A percentile compares a stretch with the other conserved stretches of the same genome.
These are phyloP conservation scores for Oscheius sp. DNA, from an alignment of 1,140 invertebrate species.

Conservation along the genomic window DNA sequence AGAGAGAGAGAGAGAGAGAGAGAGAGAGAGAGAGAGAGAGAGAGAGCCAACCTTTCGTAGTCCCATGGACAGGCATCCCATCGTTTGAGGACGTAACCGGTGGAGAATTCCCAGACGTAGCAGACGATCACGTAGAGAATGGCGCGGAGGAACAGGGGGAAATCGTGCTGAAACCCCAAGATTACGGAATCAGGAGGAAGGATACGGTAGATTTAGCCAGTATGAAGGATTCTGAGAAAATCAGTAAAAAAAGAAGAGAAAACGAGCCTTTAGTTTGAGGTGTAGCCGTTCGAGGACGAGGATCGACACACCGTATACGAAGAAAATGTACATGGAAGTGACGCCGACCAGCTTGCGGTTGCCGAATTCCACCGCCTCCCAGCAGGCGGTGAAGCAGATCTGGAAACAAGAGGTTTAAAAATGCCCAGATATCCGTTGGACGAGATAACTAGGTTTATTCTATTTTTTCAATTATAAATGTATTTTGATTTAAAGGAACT, in stretches of 20 bases:
- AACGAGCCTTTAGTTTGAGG: constrained; percentile 46
- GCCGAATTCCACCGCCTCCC: constrained; percentile 65
- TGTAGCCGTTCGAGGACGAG: constrained; percentile 64
- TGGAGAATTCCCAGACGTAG: constrained; percentile 66
- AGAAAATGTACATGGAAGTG: constrained; percentile 65
- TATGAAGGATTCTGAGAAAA: not conserved
- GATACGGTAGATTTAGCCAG: not conserved
- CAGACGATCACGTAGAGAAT: constrained; percentile 65
- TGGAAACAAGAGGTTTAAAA: not conserved
- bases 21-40: too few relatives aligned
- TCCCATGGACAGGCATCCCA: constrained; percentile 67
- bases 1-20: too few relatives aligned
- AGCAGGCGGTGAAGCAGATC: constrained; percentile 62
- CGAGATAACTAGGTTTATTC: too few relatives aligned
- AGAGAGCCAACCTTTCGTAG: constrained; percentile 60
- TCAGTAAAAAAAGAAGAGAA: not conserved
- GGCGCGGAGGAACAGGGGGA: constrained; percentile 61
- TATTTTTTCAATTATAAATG: too few relatives aligned
- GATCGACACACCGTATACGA: constrained; percentile 65
- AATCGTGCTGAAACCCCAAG: not conserved
- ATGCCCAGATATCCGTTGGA: not conserved
- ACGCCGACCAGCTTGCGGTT: constrained; percentile 65
- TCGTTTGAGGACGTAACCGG: constrained; percentile 63
- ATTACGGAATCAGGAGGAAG: not conserved
- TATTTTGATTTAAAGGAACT: too few relatives aligned